phyloP scores from a whole-genome alignment of 2,113 vertebrate species.

The Xiphophorus hellerii region DNA sequence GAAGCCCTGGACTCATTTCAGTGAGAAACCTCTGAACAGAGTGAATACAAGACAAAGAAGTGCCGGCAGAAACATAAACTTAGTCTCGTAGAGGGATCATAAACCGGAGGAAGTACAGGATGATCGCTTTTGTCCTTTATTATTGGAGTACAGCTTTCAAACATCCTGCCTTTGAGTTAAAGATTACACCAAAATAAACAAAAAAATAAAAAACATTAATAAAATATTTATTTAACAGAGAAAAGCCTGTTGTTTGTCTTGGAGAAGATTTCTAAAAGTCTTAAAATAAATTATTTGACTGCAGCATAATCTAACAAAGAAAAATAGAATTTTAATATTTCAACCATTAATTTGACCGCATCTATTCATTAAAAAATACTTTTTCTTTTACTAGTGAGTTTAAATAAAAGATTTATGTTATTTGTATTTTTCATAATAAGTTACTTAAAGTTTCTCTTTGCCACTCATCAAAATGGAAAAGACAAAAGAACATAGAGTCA shows the following conservation, averaged over 20 bases:
- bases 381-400: neutral
- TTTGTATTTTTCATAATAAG: neutral
- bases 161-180: too few species aligned
- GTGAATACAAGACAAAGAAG: conserved; percentile 53
- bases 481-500: neutral
- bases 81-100: conserved; percentile 36
- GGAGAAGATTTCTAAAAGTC: too few species aligned
- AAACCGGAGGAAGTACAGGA: conserved; percentile 31
- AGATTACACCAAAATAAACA: neutral
- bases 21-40: conserved; percentile 64
- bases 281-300: too few species aligned
- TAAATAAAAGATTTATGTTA: neutral
- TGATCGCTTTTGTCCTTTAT: conserved; percentile 32
- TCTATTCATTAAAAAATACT: too few species aligned
- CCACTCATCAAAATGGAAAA: neutral
- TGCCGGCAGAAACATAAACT: conserved; percentile 61
- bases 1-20: conserved; percentile 79
- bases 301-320: too few species aligned
- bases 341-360: too few species aligned
- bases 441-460: neutral
- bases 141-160: neutral
- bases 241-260: too few species aligned
- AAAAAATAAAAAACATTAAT: neutral
- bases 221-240: too few species aligned
- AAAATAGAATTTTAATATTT: too few species aligned